Evolutionary conservation across 1,140 invertebrate species (phyloP), one percentile per base, ranked within the genome.

Genomic region (Limonius californicus): DNA sequence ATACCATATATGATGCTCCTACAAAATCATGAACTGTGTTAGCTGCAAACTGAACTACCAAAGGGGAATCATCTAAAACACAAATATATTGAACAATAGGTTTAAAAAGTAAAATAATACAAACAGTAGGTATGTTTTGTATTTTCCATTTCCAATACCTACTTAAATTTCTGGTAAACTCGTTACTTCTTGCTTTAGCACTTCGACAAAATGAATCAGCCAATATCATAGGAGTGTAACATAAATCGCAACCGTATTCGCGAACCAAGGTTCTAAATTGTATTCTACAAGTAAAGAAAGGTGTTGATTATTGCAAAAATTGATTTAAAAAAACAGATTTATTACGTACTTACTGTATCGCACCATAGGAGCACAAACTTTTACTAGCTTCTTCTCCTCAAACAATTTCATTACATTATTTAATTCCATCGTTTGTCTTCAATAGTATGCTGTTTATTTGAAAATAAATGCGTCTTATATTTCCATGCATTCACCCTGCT

Each of bases 161-260:
- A 86, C 84, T 77, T 71, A 72, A 67, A 73, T 85, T 89, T 6
- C 92, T 96, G 6, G 86, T 84, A 77, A 98, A 98, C 78, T 98
- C 95, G 80, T 85, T 92, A 18, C 86, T 79, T 69, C 96, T 84
- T 19, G 94, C 95, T 80, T 94, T 91, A 21, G 84, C 76, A 63
- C 95, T 97, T 73, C 88, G 84, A 45, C 94, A 83, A 81, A 98
- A 98, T 2, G 92, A 95, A 77, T 97, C 89, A 0, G 95, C 92
- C 58, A 98, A 78, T 64, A 98, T 97, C 96, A 99, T 98, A 16
- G 96, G 95, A 0, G 95, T 96, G 72, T 92, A 99, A 57, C 90
- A 88, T 55, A 99, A 76, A 76, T 98, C 92, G 70, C 92, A 94
- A 57, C 87, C 85, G 77, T 97, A 96, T 72, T 85, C 83, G 74